phyloP scores from a whole-genome alignment of 2,113 vertebrate species.

The Oryctolagus cuniculus region DNA sequence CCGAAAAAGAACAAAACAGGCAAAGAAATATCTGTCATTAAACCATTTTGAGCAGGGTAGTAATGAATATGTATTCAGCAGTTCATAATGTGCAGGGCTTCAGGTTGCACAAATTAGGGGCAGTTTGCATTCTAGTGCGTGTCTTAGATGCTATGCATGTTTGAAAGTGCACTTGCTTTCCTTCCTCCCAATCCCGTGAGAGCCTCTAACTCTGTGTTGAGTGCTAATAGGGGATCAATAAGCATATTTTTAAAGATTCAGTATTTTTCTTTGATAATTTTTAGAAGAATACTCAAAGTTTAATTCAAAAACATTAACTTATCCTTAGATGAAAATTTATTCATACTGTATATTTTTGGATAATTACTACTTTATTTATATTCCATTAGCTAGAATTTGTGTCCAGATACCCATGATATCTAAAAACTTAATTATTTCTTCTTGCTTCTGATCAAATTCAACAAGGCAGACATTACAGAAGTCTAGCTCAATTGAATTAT shows the following conservation, averaged over 20 bases:
- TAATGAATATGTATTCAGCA: neutral
- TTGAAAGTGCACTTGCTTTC: neutral
- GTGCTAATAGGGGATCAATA: neutral
- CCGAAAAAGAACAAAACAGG: neutral
- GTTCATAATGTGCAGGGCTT: neutral
- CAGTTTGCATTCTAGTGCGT: neutral
- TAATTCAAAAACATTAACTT: conserved; percentile 30
- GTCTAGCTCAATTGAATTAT: conserved; percentile 79
- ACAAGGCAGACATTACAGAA: conserved; percentile 72
- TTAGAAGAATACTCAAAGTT: neutral
- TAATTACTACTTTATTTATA: neutral
- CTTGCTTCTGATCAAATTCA: conserved; percentile 53
- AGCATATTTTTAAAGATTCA: neutral
- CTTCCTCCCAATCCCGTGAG: neutral
- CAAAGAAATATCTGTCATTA: neutral
- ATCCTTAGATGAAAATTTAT: neutral
- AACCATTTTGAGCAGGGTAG: neutral
- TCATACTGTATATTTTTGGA: neutral
- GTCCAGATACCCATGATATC: neutral
- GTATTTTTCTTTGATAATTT: neutral
- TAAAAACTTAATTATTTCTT: neutral
- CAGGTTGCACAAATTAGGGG: too few relatives aligned
- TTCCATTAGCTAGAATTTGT: neutral
- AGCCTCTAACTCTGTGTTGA: neutral
- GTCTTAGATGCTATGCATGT: fast-evolving